Conservation (phyloP, 2,888 invertebrate genomes). For the Coenonympha arcania region DNA sequence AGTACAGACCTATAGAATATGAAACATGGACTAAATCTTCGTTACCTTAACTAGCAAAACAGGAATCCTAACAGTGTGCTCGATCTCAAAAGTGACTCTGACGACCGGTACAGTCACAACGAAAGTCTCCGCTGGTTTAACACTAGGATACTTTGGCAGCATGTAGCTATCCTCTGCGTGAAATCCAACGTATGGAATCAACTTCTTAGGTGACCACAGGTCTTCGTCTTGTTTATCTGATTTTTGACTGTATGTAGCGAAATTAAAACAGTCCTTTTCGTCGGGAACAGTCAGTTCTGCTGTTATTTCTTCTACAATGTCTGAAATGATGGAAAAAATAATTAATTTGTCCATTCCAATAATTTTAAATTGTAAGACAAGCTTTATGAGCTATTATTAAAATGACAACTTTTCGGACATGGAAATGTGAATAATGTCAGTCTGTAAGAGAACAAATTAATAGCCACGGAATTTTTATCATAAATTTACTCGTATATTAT, state of each 20-base stretch:
- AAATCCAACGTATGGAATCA: constrained; percentile 54
- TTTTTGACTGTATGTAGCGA: constrained; percentile 57
- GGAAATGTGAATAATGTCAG: too few relatives aligned
- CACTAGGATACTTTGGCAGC: constrained; percentile 52
- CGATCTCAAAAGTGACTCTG: constrained; percentile 77
- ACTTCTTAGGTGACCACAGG: constrained; percentile 81
- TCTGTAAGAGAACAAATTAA: too few relatives aligned
- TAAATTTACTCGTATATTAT: too few relatives aligned
- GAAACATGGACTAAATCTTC: neutral
- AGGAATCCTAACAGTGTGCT: constrained; percentile 61
- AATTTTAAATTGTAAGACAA: too few relatives aligned
- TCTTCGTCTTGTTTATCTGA: constrained; percentile 71
- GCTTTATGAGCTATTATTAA: too few relatives aligned
- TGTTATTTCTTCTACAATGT: constrained; percentile 65
- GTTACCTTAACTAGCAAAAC: constrained; percentile 56
- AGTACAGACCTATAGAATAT: neutral
- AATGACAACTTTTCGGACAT: too few relatives aligned
- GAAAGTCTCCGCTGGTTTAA: constrained; percentile 68
- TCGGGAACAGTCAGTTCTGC: constrained; percentile 57
- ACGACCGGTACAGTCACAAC: constrained; percentile 73
- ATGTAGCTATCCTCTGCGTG: constrained; percentile 50
- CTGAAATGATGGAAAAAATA: constrained; percentile 38
- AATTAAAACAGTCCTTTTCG: constrained; percentile 68
- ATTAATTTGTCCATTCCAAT: neutral
- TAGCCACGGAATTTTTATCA: too few relatives aligned